Evolutionary conservation across 1,140 invertebrate genomes (phyloP), one percentile per base, ranked within the genome.

Genomic region (Archegozetes longisetosus): DNA sequence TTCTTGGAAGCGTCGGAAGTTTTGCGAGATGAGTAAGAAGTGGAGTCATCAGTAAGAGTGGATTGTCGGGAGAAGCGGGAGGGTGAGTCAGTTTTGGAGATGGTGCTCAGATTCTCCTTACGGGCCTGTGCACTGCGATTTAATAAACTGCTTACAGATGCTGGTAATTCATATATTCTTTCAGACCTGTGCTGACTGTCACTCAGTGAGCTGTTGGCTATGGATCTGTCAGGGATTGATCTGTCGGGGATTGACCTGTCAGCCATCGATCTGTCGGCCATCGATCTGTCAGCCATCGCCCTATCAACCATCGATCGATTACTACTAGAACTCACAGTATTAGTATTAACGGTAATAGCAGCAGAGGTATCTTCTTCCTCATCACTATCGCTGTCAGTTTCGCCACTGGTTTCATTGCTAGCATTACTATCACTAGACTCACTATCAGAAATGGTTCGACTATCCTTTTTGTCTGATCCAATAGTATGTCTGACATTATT

Each of bases 301-400:
- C 4, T 56, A 29, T 17, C 48, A 6, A 25, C 12, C 57, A 53
- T 49, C 57, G 25, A 23, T 20, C 47, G 22, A 20, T 51, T 58
- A 46, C 22, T 49, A 20, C 49, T 58, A 24, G 13, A 14, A 46
- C 3, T 58, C 32, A 40, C 32, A n/a, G n/a, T n/a, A n/a, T n/a
- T n/a, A n/a, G n/a, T n/a, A n/a, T n/a, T n/a, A n/a, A 29, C 50
- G n/a, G 62, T 27, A 26, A 46, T 47, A 17, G 56, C 55, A 27
- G 58, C 40, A 0, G 57, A 50, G n/a, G 32, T 40, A n/a, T 65
- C 65, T 63, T 86, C 82, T 50, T 85, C 83, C 63, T 86, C 81
- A 58, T 84, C 82, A 62, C 6, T 22, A 3, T 75, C 76, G 17
- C 64, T 61, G 13, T 40, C 20, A 20, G 55, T 56, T 22, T 52